A percentile compares a stretch with the other conserved stretches of the same genome.
Conservation (phyloP, 2,888 invertebrate genomes). For the Lasioglossum villosulum region DNA sequence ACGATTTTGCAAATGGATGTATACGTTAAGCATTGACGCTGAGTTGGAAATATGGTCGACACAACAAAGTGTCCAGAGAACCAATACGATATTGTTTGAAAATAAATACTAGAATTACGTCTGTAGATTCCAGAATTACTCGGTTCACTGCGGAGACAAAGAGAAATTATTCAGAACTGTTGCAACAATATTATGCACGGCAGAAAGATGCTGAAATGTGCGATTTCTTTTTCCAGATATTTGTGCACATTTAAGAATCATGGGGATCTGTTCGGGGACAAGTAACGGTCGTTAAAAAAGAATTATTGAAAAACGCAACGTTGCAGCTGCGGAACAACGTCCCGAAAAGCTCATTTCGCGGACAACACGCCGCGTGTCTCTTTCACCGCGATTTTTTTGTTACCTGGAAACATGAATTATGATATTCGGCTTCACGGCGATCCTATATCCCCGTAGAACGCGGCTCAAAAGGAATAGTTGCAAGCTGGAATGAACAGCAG, state of each 20-base stretch:
- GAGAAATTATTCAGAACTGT: neutral
- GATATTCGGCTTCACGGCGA: conserved; percentile 51
- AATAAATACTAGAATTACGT: neutral
- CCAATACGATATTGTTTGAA: neutral
- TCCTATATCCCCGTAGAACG: conserved; percentile 49
- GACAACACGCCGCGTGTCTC: conserved; percentile 5
- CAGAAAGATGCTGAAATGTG: neutral
- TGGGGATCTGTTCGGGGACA: neutral
- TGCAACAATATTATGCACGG: neutral
- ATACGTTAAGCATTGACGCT: neutral
- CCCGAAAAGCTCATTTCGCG: conserved; percentile 29
- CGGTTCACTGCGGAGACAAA: neutral
- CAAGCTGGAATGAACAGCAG: conserved; percentile 83
- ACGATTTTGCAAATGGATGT: neutral
- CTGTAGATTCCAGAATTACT: neutral
- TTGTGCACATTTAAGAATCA: neutral
- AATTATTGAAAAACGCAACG: neutral
- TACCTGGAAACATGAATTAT: conserved; percentile 65
- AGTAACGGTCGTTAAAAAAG: neutral
- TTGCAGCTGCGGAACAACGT: conserved; percentile 3
- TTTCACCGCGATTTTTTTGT: conserved; percentile 42
- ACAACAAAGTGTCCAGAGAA: neutral
- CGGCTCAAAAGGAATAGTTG: conserved; percentile 76
- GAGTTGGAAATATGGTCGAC: neutral
- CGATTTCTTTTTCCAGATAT: neutral